A percentile compares a stretch with the other conserved stretches of the same genome.
Evolutionary conservation across 2,888 invertebrate genomes (phyloP).

Genomic region (Helleia helle): DNA sequence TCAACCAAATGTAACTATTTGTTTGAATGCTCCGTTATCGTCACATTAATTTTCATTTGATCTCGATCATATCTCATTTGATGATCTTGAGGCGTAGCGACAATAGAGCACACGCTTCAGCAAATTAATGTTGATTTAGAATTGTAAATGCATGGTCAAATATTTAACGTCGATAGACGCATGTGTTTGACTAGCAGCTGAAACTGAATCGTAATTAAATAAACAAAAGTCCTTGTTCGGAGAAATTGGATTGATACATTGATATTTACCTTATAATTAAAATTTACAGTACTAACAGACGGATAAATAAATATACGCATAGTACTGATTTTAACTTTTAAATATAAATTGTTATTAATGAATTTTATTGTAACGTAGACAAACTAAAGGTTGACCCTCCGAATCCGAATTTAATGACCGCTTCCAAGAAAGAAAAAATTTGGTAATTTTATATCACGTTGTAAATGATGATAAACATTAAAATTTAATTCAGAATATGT

Average conservation of each 20-base stretch:
- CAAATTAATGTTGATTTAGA: constrained; percentile 32
- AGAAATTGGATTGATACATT: neutral
- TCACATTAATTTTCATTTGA: constrained; percentile 59
- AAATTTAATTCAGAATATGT: no score
- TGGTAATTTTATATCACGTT: no score
- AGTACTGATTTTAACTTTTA: no score
- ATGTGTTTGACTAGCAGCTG: constrained; percentile 9
- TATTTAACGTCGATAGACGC: constrained; percentile 9
- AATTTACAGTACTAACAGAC: no score
- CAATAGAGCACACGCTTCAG: constrained; percentile 51
- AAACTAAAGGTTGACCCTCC: no score
- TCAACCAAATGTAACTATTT: constrained; percentile 73
- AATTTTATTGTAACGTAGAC: no score
- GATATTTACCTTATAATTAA: constrained; percentile 1
- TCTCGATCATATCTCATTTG: constrained; percentile 63
- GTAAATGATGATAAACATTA: no score
- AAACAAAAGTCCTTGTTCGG: neutral
- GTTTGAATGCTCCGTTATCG: constrained; percentile 66
- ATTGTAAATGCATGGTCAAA: constrained; percentile 41
- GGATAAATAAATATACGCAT: no score
- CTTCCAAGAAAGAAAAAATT: no score
- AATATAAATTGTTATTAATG: no score
- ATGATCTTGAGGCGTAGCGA: constrained; percentile 53
- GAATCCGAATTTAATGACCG: no score
- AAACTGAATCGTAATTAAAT: constrained; percentile 11